Percentiles rank a stretch among this genome's conserved stretches.
Conservation (phyloP, 2,797 vertebrate species). For the Neomorphus geoffroyi region DNA sequence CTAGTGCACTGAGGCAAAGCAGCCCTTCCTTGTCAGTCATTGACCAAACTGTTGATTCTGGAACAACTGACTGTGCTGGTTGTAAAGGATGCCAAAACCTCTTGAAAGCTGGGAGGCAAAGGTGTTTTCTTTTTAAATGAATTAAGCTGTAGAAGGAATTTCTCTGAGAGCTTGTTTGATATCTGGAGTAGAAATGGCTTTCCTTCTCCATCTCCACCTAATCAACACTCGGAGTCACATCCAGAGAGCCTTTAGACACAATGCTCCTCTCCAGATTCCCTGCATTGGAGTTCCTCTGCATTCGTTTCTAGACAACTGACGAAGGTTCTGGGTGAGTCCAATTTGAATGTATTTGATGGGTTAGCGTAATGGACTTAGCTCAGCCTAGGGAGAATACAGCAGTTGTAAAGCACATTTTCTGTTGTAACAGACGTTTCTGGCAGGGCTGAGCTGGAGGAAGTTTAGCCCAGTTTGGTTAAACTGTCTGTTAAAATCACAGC, state of each 20-base stretch:
- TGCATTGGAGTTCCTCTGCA: neutral
- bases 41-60: conserved; percentile 62
- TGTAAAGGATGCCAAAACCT: conserved; percentile 45
- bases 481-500: neutral
- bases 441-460: neutral
- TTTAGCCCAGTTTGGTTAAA: neutral
- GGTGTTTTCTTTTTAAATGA: conserved; percentile 56
- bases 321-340: neutral
- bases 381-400: neutral
- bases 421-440: neutral
- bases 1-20: conserved; percentile 44
- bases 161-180: conserved; percentile 35
- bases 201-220: neutral
- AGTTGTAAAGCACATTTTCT: neutral
- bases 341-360: neutral
- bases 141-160: conserved; percentile 53
- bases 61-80: conserved; percentile 12
- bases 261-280: neutral
- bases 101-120: conserved; percentile 23
- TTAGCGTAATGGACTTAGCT: neutral
- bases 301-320: neutral
- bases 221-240: neutral
- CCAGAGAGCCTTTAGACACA: neutral
- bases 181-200: conserved; percentile 33
- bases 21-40: conserved; percentile 47